Conservation (phyloP, 2,797 vertebrate species). For the Eulemur coronatus region DNA sequence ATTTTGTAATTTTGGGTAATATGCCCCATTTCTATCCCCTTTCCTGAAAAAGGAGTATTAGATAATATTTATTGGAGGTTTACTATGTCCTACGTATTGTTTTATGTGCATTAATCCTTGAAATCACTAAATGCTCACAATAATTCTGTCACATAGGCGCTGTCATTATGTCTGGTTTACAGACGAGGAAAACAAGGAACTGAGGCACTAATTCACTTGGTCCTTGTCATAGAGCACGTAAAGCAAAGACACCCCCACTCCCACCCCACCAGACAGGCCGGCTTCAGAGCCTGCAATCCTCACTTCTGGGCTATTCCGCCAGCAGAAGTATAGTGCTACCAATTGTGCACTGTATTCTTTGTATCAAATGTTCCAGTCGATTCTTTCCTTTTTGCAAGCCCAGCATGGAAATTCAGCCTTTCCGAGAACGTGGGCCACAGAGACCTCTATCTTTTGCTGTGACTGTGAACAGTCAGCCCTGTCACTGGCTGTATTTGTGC, state of each 20-base stretch:
- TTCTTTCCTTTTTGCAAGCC: too few relatives aligned
- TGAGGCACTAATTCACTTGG: not conserved
- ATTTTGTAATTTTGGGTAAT: not conserved
- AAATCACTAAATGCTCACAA: not conserved
- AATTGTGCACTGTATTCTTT: not conserved
- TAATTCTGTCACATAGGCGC: not conserved
- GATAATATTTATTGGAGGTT: not conserved
- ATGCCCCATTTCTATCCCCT: not conserved
- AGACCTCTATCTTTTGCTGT: not conserved
- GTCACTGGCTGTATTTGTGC: not conserved
- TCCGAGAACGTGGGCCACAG: not conserved
- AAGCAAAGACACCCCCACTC: too few relatives aligned
- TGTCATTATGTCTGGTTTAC: not conserved
- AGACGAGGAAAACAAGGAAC: not conserved
- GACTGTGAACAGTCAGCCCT: not conserved
- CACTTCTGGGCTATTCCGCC: accelerated
- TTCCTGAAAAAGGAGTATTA: not conserved
- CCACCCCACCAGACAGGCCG: too few relatives aligned
- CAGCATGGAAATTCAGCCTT: not conserved
- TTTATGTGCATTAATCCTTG: not conserved
- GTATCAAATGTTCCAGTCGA: too few relatives aligned
- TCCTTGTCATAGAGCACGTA: not conserved
- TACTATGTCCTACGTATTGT: not conserved
- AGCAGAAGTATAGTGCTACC: accelerated
- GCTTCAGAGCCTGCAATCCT: not conserved